Conservation (phyloP, 92 coral and sea anemone species). For the Micromussa lordhowensis region DNA sequence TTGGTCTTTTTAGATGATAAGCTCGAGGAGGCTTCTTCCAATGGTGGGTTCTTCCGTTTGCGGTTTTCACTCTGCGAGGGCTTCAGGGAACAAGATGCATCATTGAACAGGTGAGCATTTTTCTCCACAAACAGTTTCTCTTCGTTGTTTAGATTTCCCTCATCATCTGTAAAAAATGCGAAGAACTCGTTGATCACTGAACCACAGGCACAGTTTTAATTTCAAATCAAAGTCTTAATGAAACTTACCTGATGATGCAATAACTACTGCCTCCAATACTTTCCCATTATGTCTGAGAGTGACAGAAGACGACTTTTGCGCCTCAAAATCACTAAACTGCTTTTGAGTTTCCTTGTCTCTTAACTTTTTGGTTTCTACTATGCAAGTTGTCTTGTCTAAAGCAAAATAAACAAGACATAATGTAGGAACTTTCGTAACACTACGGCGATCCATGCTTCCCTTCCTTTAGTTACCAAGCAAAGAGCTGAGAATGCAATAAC, state of each 20-base stretch:
- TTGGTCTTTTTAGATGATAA: too few species aligned
- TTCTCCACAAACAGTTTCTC: too few species aligned
- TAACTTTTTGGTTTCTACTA: constrained; percentile 50
- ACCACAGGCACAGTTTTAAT: background rate
- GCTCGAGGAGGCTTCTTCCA: too few species aligned
- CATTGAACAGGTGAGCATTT: too few species aligned
- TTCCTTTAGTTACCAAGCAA: too few species aligned
- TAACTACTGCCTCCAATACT: constrained; percentile 41
- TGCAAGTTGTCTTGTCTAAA: constrained; percentile 43
- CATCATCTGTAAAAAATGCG: too few species aligned
- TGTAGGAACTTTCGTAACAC: constrained; percentile 36
- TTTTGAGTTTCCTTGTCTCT: constrained; percentile 17
- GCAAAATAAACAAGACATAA: constrained; percentile 41
- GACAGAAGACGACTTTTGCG: constrained; percentile 10
- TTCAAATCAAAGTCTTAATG: background rate
- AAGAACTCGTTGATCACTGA: too few species aligned
- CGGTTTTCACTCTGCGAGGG: too few species aligned
- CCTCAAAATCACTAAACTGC: constrained; percentile 8
- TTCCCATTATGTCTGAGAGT: constrained; percentile 35
- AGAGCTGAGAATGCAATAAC: too few species aligned
- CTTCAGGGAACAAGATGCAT: too few species aligned
- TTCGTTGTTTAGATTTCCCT: too few species aligned
- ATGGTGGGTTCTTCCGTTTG: too few species aligned
- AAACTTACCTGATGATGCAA: constrained; percentile 43
- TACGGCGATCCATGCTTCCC: constrained; percentile 27